A percentile compares a stretch with the other conserved stretches of the same genome.
Evolutionary conservation across 2,113 vertebrate genomes (phyloP).

Genomic region (Gracilinanus agilis): DNA sequence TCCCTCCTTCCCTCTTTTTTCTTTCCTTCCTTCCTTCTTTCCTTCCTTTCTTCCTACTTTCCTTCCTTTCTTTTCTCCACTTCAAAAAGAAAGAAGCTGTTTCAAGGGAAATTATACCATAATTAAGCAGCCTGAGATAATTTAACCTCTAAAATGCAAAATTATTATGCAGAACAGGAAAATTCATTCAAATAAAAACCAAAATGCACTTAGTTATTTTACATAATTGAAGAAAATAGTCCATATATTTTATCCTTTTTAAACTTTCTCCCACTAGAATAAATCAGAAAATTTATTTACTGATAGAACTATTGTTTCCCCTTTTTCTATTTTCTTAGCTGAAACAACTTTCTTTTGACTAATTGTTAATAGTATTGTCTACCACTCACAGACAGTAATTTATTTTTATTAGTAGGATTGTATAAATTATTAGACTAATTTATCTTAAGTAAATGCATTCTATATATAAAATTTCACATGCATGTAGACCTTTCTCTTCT

Average conservation of each 20-base stretch:
- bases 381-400: not conserved
- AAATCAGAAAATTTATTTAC: slow-evolving; percentile 25
- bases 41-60: not conserved
- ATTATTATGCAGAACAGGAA: slow-evolving; percentile 53
- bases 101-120: not conserved
- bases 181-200: slow-evolving; percentile 45
- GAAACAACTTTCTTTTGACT: slow-evolving; percentile 11
- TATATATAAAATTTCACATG: not conserved
- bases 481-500: not conserved
- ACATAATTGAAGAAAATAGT: slow-evolving; percentile 1
- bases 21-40: not conserved
- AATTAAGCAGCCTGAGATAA: slow-evolving; percentile 38
- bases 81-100: not conserved
- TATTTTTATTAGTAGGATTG: not conserved
- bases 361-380: not conserved
- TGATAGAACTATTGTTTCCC: slow-evolving; percentile 24
- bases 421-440: slow-evolving; percentile 1
- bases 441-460: not conserved
- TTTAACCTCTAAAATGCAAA: slow-evolving; percentile 48
- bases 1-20: not conserved
- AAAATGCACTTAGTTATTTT: slow-evolving; percentile 22
- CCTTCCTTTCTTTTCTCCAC: not conserved
- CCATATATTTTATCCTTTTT: slow-evolving; percentile 48
- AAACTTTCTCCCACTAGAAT: slow-evolving; percentile 43
- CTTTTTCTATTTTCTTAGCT: slow-evolving; percentile 15